phyloP scores from a whole-genome alignment of 2,113 vertebrate species.

The Phaetusa simplex region DNA sequence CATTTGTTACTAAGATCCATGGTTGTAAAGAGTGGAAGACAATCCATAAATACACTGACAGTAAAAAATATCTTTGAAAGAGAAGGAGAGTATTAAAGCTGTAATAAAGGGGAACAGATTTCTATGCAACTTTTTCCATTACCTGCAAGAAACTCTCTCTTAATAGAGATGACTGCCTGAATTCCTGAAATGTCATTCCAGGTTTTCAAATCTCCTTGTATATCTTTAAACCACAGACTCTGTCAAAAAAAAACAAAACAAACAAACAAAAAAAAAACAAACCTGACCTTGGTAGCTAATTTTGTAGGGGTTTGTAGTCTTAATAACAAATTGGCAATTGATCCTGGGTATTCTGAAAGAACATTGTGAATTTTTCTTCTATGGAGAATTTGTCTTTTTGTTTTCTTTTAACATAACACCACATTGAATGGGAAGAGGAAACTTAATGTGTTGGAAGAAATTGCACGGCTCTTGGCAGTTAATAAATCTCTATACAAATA shows the following conservation, averaged over 20 bases:
- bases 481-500: neutral
- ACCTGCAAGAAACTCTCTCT: neutral
- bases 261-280: too few species aligned
- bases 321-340: neutral
- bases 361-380: neutral
- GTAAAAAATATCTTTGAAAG: neutral
- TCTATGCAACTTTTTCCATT: neutral
- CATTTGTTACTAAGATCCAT: neutral
- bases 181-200: neutral
- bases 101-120: neutral
- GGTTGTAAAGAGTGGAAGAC: neutral
- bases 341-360: neutral
- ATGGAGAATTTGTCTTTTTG: neutral
- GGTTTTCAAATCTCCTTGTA: neutral
- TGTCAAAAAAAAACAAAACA: too few species aligned
- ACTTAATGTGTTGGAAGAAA: neutral
- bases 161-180: neutral
- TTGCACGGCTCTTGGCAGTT: neutral
- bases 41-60: neutral
- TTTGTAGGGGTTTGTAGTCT: neutral
- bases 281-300: too few species aligned
- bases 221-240: neutral
- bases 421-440: neutral
- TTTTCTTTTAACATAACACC: neutral
- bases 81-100: neutral